These are phyloP conservation scores for Mamestra brassicae DNA, from an alignment of 2,888 invertebrate species.

Conservation along the genomic window DNA sequence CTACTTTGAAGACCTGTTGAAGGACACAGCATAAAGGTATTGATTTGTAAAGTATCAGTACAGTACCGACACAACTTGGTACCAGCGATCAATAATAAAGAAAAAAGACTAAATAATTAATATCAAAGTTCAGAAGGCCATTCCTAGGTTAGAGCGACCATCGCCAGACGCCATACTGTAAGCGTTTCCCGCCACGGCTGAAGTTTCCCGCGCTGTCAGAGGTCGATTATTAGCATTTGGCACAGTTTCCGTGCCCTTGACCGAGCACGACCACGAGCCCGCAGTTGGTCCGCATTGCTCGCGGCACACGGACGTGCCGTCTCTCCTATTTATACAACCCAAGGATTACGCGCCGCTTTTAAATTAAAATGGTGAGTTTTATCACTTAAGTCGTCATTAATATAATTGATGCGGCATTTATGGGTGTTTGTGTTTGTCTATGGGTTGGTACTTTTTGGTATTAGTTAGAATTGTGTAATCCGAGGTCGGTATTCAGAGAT, in stretches of 20 bases:
- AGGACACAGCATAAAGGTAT: conserved; percentile 9
- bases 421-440: background rate
- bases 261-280: conserved; percentile 79
- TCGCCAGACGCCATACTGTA: background rate
- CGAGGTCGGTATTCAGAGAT: conserved; percentile 39
- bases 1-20: background rate
- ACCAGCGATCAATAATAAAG: conserved; percentile 35
- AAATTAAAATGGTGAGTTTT: conserved; percentile 83
- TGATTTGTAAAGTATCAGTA: conserved; percentile 34
- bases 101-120: conserved; percentile 41
- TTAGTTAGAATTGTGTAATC: conserved; percentile 15
- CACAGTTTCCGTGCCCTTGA: conserved; percentile 88
- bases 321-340: conserved; percentile 52
- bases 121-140: conserved; percentile 26
- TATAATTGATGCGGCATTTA: conserved; percentile 11
- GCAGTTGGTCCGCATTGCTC: conserved; percentile 84
- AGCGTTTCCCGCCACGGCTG: conserved; percentile 64
- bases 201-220: conserved; percentile 84
- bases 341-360: conserved; percentile 74
- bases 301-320: conserved; percentile 71
- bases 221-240: conserved; percentile 80
- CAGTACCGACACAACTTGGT: conserved; percentile 59
- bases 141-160: conserved; percentile 39
- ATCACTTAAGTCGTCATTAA: conserved; percentile 48
- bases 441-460: background rate